A percentile compares a stretch with the other conserved stretches of the same genome.
These are phyloP conservation scores for Diprion similis DNA, from an alignment of 1,140 invertebrate species.

Conservation along the genomic window DNA sequence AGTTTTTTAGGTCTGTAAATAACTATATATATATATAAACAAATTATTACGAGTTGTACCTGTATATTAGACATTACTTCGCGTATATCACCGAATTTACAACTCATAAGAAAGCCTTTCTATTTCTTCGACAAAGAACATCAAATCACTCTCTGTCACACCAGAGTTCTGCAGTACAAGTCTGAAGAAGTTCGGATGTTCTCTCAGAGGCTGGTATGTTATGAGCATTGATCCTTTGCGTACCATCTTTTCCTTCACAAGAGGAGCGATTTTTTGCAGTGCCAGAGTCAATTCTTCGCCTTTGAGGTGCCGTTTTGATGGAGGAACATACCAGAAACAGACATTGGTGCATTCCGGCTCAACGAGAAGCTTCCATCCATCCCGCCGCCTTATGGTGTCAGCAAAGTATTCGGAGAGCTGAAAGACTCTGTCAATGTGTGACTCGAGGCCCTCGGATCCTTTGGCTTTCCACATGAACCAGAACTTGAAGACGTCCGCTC, in stretches of 20 bases:
- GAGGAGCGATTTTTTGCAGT: conserved; percentile 85
- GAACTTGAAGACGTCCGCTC: conserved; percentile 94
- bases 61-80: background rate
- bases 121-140: conserved; percentile 86
- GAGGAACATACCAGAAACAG: conserved; percentile 95
- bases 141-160: conserved; percentile 80
- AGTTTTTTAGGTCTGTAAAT: background rate
- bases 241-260: conserved; percentile 95
- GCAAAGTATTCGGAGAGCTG: conserved; percentile 76
- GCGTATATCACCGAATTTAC: conserved; percentile 45
- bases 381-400: conserved; percentile 69
- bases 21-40: conserved; percentile 8
- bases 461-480: conserved; percentile 99
- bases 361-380: conserved; percentile 77
- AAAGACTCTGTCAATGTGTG: conserved; percentile 82
- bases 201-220: conserved; percentile 87
- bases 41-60: background rate
- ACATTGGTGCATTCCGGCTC: conserved; percentile 93
- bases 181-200: conserved; percentile 90
- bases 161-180: conserved; percentile 92
- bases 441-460: conserved; percentile 80
- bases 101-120: conserved; percentile 79
- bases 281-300: conserved; percentile 70
- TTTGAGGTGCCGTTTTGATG: conserved; percentile 67
- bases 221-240: conserved; percentile 94